These are phyloP conservation scores for Augochlora pura DNA, from an alignment of 1,140 invertebrate genomes.

Conservation along the genomic window DNA sequence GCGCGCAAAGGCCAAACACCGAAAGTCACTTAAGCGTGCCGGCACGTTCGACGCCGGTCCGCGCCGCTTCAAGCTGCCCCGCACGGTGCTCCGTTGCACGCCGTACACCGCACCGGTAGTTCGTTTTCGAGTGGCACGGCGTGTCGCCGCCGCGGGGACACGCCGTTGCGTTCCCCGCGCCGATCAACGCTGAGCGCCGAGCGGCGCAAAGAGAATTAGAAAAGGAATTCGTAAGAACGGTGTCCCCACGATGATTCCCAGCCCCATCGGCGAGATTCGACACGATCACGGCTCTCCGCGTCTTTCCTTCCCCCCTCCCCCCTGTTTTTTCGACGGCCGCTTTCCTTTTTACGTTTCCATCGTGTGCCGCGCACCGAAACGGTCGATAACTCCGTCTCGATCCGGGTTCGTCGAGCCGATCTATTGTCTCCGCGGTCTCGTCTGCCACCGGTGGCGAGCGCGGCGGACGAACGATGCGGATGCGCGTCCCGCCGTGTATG, in stretches of 20 bases:
- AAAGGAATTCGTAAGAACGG: constrained; percentile 40
- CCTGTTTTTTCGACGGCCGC: too few relatives aligned
- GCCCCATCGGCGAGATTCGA: background rate
- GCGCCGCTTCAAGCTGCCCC: too few relatives aligned
- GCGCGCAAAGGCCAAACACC: constrained; percentile 73
- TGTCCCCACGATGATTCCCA: background rate
- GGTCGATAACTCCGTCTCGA: background rate
- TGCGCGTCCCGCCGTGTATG: constrained; percentile 43
- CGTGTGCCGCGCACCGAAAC: too few relatives aligned
- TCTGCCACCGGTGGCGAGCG: too few relatives aligned
- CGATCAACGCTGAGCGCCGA: constrained; percentile 40
- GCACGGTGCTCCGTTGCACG: background rate
- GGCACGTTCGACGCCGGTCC: constrained; percentile 53
- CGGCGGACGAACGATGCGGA: too few relatives aligned
- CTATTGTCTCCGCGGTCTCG: background rate
- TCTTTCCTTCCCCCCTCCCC: background rate
- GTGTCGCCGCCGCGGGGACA: constrained; percentile 56
- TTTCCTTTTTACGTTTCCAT: too few relatives aligned
- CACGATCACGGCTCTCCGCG: background rate
- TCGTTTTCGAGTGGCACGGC: constrained; percentile 57
- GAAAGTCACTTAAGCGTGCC: constrained; percentile 78
- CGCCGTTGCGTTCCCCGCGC: constrained; percentile 49
- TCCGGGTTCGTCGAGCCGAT: background rate
- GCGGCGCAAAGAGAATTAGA: constrained; percentile 7
- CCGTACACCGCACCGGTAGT: constrained; percentile 11